A percentile compares a stretch with the other conserved stretches of the same genome.
These are phyloP conservation scores for Drymonia ruficornis DNA, from an alignment of 2,888 invertebrate species.

Conservation along the genomic window DNA sequence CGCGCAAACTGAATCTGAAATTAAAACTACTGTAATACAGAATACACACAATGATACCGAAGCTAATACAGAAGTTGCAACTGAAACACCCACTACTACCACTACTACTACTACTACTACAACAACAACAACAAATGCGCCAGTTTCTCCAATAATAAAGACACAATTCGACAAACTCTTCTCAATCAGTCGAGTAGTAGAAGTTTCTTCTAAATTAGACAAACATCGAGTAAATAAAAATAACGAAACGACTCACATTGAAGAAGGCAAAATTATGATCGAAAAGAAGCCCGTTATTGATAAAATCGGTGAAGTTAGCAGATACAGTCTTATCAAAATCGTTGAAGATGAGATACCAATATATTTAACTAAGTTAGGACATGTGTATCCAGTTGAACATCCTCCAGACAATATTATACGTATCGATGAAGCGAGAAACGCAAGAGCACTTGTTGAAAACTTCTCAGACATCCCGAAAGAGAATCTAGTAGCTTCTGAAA, in stretches of 20 bases:
- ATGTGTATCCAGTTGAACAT: conserved; percentile 78
- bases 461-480: conserved; percentile 71
- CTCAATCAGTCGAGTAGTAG: conserved; percentile 88
- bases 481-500: conserved; percentile 78
- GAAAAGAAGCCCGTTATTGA: conserved; percentile 86
- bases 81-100: conserved; percentile 34
- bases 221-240: conserved; percentile 85
- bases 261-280: conserved; percentile 81
- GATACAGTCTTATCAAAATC: conserved; percentile 88
- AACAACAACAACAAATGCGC: conserved; percentile 43
- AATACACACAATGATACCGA: conserved; percentile 33
- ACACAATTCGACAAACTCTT: conserved; percentile 86
- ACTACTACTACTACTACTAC: conserved; percentile 60
- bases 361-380: conserved; percentile 76
- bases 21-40: conserved; percentile 28
- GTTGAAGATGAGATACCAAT: conserved; percentile 85
- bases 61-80: conserved; percentile 40
- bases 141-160: conserved; percentile 67
- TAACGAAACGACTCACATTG: conserved; percentile 78
- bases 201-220: conserved; percentile 87
- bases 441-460: conserved; percentile 66
- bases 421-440: conserved; percentile 80
- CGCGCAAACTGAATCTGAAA: conserved; percentile 45
- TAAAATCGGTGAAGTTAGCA: conserved; percentile 88
- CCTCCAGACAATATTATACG: conserved; percentile 77